Evolutionary conservation across 2,888 invertebrate genomes (phyloP).

Genomic region (Hofmannophila pseudospretella): DNA sequence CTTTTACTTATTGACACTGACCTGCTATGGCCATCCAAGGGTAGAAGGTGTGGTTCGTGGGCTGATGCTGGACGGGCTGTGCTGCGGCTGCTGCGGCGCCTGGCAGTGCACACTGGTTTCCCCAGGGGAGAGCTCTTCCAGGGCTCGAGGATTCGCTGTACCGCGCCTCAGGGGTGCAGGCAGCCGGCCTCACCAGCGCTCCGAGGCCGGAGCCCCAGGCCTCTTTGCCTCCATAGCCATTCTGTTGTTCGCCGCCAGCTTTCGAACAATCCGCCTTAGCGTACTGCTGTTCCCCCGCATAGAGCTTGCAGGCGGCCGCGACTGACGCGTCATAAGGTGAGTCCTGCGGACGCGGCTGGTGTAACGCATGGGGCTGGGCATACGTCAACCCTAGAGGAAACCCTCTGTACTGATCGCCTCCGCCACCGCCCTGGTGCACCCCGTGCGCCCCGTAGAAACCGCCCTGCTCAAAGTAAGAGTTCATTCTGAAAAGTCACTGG

Average conservation of each 20-base stretch:
- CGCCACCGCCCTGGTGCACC: constrained; percentile 84
- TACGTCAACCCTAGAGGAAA: constrained; percentile 93
- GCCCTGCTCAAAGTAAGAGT: constrained; percentile 97
- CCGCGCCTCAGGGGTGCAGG: constrained; percentile 93
- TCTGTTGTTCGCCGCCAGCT: constrained; percentile 79
- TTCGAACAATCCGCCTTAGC: constrained; percentile 89
- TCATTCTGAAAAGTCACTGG: constrained; percentile 82
- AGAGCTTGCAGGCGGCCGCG: constrained; percentile 90
- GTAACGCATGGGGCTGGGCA: constrained; percentile 87
- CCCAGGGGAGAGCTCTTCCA: constrained; percentile 87
- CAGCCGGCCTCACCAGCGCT: constrained; percentile 87
- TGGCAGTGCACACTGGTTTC: constrained; percentile 92
- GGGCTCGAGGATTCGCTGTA: constrained; percentile 92
- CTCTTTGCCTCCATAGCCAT: constrained; percentile 85
- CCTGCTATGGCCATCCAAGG: constrained; percentile 99
- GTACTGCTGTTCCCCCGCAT: constrained; percentile 83
- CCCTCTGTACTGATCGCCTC: constrained; percentile 90
- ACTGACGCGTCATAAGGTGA: constrained; percentile 95
- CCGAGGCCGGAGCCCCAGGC: constrained; percentile 83
- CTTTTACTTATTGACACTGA: no score
- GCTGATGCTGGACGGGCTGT: constrained; percentile 92
- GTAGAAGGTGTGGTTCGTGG: constrained; percentile 95
- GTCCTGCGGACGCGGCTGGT: constrained; percentile 90
- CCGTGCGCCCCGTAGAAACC: constrained; percentile 96
- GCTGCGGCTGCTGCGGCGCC: constrained; percentile 88